Percentiles rank a stretch among this genome's conserved stretches.
Conservation (phyloP, 2,888 invertebrate species). For the Coleophora deauratella region DNA sequence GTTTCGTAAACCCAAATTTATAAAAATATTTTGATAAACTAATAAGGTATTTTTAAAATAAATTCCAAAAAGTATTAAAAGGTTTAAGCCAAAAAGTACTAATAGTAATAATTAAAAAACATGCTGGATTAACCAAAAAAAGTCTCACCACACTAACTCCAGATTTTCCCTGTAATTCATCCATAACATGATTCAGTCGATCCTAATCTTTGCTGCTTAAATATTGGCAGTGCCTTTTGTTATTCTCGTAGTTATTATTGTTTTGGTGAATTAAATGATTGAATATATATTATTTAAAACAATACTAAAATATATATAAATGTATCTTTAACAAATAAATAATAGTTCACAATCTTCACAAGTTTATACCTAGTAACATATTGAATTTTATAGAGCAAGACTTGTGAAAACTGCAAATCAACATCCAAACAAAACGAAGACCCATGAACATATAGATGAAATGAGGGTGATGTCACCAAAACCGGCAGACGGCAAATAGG, state of each 20-base stretch:
- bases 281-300: slow-evolving; percentile 15
- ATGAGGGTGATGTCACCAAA: slow-evolving; percentile 23
- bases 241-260: slow-evolving; percentile 1
- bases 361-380: background rate
- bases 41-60: too few species aligned
- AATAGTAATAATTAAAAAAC: slow-evolving; percentile 25
- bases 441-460: background rate
- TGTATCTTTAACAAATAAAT: slow-evolving; percentile 7
- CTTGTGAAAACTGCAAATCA: slow-evolving; percentile 4
- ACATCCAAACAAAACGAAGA: background rate
- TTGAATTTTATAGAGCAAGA: background rate
- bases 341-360: slow-evolving; percentile 5
- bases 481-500: slow-evolving; percentile 24
- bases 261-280: too few species aligned
- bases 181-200: slow-evolving; percentile 29
- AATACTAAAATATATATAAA: slow-evolving; percentile 5
- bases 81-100: background rate
- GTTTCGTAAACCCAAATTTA: too few species aligned
- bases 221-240: background rate
- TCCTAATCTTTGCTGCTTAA: too few species aligned
- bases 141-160: slow-evolving; percentile 64
- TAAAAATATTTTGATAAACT: too few species aligned
- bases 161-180: slow-evolving; percentile 45
- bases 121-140: slow-evolving; percentile 49
- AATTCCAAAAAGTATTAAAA: too few species aligned